A percentile compares a stretch with the other conserved stretches of the same genome.
Conservation (phyloP, 2,888 invertebrate species). For the Drosophila emarginata region DNA sequence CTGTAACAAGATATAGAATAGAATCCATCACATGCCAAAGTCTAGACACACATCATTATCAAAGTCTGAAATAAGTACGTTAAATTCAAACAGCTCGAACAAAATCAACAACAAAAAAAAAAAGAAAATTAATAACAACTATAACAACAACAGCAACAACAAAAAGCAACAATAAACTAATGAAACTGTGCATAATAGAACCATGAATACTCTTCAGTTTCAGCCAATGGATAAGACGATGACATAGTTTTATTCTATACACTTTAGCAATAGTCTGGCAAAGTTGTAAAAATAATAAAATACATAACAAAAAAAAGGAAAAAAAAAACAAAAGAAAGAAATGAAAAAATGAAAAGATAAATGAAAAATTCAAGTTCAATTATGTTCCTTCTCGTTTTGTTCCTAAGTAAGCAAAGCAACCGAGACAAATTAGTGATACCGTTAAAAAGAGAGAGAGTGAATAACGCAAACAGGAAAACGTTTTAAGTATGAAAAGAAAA, state of each 20-base stretch:
- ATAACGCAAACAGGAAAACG: conserved; percentile 37
- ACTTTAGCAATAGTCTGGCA: conserved; percentile 68
- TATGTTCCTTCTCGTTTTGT: conserved; percentile 76
- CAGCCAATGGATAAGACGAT: neutral
- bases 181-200: conserved; percentile 23
- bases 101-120: conserved; percentile 15
- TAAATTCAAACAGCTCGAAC: conserved; percentile 73
- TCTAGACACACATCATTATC: conserved; percentile 31
- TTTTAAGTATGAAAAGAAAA: conserved; percentile 29
- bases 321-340: neutral
- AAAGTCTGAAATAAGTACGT: conserved; percentile 72
- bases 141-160: conserved; percentile 11
- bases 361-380: conserved; percentile 69
- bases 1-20: conserved; percentile 17
- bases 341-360: neutral
- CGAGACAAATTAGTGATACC: conserved; percentile 72
- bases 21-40: conserved; percentile 29
- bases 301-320: neutral
- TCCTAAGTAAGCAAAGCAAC: conserved; percentile 62
- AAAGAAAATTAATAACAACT: conserved; percentile 20
- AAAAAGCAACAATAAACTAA: conserved; percentile 31
- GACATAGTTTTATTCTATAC: conserved; percentile 42
- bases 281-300: conserved; percentile 47
- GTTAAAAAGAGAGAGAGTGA: conserved; percentile 54
- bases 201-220: conserved; percentile 7